Conservation (phyloP, 2,113 vertebrate genomes). For the Corydoras sp. region DNA sequence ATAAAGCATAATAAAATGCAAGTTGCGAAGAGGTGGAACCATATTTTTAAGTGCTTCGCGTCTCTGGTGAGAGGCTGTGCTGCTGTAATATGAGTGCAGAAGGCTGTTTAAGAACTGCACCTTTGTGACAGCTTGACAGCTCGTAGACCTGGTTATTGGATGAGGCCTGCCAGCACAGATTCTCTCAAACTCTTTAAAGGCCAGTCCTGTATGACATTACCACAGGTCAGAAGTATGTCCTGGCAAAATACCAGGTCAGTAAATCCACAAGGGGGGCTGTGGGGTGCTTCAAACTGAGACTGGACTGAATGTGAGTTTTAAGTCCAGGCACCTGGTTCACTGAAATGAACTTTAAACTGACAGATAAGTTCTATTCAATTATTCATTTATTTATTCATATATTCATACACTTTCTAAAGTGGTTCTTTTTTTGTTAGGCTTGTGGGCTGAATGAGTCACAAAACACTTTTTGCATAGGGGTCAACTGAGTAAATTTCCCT, state of each 20-base stretch:
- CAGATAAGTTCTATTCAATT: no score
- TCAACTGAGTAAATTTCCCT: no score
- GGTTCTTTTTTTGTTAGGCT: no score
- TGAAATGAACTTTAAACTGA: not conserved
- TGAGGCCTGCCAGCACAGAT: slow-evolving; percentile 12
- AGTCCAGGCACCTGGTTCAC: slow-evolving; percentile 13
- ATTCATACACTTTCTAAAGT: no score
- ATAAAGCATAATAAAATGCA: slow-evolving; percentile 19
- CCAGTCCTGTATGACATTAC: slow-evolving; percentile 28
- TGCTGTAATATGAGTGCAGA: slow-evolving; percentile 3
- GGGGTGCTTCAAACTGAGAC: not conserved
- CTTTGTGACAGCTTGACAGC: slow-evolving; percentile 32
- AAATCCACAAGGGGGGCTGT: slow-evolving; percentile 23
- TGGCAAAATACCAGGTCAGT: slow-evolving; percentile 28
- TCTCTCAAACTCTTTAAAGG: slow-evolving; percentile 17
- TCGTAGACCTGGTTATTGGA: slow-evolving; percentile 18
- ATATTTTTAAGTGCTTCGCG: slow-evolving; percentile 10
- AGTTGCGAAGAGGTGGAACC: slow-evolving; percentile 2
- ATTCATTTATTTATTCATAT: no score
- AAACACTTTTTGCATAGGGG: no score
- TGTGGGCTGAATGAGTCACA: no score
- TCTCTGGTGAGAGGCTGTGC: not conserved
- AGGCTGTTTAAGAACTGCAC: slow-evolving; percentile 11
- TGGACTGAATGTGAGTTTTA: not conserved
- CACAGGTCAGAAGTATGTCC: slow-evolving; percentile 28